phyloP scores from a whole-genome alignment of 1,140 invertebrate species.

The Drosophila persimilis region DNA sequence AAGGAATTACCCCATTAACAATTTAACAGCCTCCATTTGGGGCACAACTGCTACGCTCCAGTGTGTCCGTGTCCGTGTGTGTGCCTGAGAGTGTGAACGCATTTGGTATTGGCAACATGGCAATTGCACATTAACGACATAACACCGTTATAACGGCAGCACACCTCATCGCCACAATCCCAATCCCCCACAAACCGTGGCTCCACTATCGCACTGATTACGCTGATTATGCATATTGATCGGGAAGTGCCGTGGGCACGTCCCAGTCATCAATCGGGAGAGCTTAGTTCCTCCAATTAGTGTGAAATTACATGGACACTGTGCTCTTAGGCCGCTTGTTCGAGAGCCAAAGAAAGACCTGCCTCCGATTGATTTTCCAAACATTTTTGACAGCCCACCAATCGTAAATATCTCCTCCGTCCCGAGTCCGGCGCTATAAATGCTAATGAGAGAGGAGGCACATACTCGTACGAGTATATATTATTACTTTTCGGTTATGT shows the following conservation, averaged over 20 bases:
- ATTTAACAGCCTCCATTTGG: conserved; percentile 73
- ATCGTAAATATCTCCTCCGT: conserved; percentile 49
- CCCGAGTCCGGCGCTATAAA: conserved; percentile 49
- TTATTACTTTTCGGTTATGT: conserved; percentile 50
- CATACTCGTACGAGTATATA: neutral
- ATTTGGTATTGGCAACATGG: conserved; percentile 73
- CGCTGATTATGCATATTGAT: conserved; percentile 77
- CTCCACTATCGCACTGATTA: conserved; percentile 59
- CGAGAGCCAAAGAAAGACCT: neutral
- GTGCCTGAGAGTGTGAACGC: conserved; percentile 31
- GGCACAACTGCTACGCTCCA: conserved; percentile 7
- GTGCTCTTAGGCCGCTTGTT: neutral
- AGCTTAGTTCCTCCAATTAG: conserved; percentile 46
- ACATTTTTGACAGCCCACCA: conserved; percentile 40
- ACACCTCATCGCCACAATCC: conserved; percentile 13
- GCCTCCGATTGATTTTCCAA: conserved; percentile 30
- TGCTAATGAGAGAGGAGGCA: conserved; percentile 53
- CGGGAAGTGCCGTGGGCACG: conserved; percentile 57
- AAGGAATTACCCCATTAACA: conserved; percentile 77
- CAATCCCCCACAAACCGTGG: neutral
- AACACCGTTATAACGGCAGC: conserved; percentile 76
- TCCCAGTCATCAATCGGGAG: conserved; percentile 57
- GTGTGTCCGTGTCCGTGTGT: conserved; percentile 13
- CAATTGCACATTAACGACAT: conserved; percentile 82
- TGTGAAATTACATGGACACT: conserved; percentile 20